Evolutionary conservation across 2,113 vertebrate species (phyloP), one percentile per base, ranked within the genome.

Genomic region (Zingel zingel): DNA sequence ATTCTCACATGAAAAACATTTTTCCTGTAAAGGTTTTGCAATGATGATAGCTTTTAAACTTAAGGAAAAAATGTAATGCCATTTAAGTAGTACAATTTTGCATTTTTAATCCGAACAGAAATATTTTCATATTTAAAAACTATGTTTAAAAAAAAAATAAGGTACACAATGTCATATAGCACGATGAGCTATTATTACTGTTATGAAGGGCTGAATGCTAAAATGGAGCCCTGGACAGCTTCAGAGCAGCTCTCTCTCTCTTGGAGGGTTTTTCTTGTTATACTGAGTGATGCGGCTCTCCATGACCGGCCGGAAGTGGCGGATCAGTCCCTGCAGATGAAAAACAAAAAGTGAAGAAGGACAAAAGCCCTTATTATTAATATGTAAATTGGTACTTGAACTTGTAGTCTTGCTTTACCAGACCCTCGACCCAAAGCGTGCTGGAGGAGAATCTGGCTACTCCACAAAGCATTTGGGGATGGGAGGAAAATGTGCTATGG

Each of bases 251-350:
- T 30, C 81, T 6, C 87, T 65, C 18, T 85, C 62, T 66, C 79
- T 87, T 0, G 70, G 53, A 43, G 76, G 27, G 30, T 89, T 89
- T 50, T 62, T 85, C 79, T 71, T 78, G 65, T 86, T 79, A 65
- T 86, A 63, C 39, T 84, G 61, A 33, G 67, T 30, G 30, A 94
- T 94, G 74, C 90, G 86, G 23, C n/a, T 83, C 71, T 94, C 91
- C 84, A 94, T 90, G 39, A 86, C 51, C 0, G 91, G 84, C 6
- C 81, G 65, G 75, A 92, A 92, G 65, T 93, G 89, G 3, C 83
- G 89, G 39, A 91, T 86, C 23, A 92, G 75, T 59, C 89, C 89
- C 86, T 89, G 62, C 1, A 53, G 13, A 36, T 53, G 2, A n/a
- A 53, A 63, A 59, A 58, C n/a, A 2, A 0, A 48, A n/a, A 1